These are phyloP conservation scores for Sphaerophoria taeniata DNA, from an alignment of 2,888 invertebrate genomes.

Conservation along the genomic window DNA sequence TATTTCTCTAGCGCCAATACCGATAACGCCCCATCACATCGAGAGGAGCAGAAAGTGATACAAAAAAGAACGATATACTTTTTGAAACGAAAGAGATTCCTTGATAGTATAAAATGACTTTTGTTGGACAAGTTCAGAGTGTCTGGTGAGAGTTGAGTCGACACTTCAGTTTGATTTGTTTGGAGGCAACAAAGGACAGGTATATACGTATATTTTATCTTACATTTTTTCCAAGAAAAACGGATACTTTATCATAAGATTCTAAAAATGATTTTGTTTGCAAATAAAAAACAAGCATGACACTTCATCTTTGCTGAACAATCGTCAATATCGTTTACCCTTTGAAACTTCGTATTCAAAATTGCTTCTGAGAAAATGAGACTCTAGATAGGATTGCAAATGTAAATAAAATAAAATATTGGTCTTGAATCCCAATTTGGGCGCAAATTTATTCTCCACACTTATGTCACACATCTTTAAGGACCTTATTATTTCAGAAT, in stretches of 20 bases:
- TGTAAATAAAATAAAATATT: not conserved
- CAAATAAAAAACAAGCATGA: not conserved
- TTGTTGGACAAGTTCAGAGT: constrained; percentile 14
- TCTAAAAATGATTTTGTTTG: constrained; percentile 1
- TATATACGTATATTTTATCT: not conserved
- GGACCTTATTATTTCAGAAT: too few relatives aligned
- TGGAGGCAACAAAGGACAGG: not conserved
- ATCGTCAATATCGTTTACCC: not conserved
- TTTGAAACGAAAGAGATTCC: constrained; percentile 1
- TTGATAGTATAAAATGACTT: constrained; percentile 3
- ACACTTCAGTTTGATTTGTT: constrained; percentile 19
- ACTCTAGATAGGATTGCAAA: not conserved
- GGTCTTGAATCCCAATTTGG: too few relatives aligned
- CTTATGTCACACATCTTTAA: too few relatives aligned
- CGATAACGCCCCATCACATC: not conserved
- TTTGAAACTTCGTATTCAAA: not conserved
- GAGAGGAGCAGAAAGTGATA: too few relatives aligned
- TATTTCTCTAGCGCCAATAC: constrained; percentile 7
- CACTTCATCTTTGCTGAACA: not conserved
- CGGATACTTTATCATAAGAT: constrained; percentile 4
- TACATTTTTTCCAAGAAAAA: not conserved
- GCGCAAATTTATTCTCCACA: not conserved
- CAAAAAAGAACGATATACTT: constrained; percentile 11
- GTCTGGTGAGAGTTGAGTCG: not conserved
- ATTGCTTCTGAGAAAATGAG: not conserved